phyloP scores from a whole-genome alignment of 2,888 invertebrate species.

The Nephrocerus scutellatus region DNA sequence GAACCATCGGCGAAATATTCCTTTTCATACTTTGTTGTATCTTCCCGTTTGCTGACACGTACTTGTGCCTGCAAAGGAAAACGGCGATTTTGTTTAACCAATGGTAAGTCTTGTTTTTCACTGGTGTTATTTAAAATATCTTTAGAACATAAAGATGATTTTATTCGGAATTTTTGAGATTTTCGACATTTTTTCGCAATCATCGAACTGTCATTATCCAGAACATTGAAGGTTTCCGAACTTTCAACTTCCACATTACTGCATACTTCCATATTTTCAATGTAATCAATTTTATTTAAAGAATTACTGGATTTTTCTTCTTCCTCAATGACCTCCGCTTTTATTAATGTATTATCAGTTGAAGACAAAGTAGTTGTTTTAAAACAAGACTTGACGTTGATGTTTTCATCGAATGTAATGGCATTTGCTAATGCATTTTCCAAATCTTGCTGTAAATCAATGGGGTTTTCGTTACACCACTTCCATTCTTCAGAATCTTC shows the following conservation, averaged over 20 bases:
- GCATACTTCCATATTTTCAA: conserved; percentile 41
- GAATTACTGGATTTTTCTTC: conserved; percentile 11
- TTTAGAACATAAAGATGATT: conserved; percentile 35
- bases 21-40: conserved; percentile 53
- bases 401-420: conserved; percentile 41
- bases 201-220: conserved; percentile 17
- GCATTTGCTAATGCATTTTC: conserved; percentile 53
- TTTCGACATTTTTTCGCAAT: conserved; percentile 29
- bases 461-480: conserved; percentile 34
- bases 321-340: too few relatives aligned
- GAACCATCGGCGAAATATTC: conserved; percentile 63
- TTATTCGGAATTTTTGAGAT: conserved; percentile 28
- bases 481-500: conserved; percentile 39
- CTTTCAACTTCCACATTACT: conserved; percentile 44
- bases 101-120: conserved; percentile 46
- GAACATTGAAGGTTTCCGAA: conserved; percentile 28
- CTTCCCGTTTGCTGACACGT: conserved; percentile 56
- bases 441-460: conserved; percentile 48
- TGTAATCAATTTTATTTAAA: conserved; percentile 38
- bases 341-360: too few relatives aligned
- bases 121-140: conserved; percentile 35
- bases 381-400: conserved; percentile 10
- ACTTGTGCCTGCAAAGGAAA: conserved; percentile 50
- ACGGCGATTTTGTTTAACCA: conserved; percentile 55
- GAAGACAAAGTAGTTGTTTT: too few relatives aligned